A percentile compares a stretch with the other conserved stretches of the same genome.
These are phyloP conservation scores for Xestia xanthographa DNA, from an alignment of 2,888 invertebrate genomes.

Conservation along the genomic window DNA sequence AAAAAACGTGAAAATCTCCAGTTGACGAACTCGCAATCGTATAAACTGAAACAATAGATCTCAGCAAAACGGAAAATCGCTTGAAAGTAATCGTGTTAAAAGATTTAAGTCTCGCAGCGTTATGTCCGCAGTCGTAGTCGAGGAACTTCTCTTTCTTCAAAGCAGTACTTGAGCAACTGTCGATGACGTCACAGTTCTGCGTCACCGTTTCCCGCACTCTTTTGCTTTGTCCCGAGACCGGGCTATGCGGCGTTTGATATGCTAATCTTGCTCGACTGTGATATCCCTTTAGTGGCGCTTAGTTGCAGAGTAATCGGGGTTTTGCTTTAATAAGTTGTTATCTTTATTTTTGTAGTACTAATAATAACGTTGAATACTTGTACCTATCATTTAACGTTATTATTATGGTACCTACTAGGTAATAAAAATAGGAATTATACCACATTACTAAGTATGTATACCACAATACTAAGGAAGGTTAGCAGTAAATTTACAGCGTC, in stretches of 20 bases:
- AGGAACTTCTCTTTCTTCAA: constrained; percentile 13
- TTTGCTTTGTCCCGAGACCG: constrained; percentile 29
- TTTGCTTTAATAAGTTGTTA: not conserved
- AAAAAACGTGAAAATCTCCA: not conserved
- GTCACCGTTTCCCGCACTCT: constrained; percentile 36
- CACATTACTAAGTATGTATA: too few relatives aligned
- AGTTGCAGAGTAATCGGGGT: not conserved
- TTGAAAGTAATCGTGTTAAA: constrained; percentile 27
- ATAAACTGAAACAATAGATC: constrained; percentile 2
- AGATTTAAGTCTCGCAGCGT: constrained; percentile 17
- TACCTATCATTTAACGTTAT: too few relatives aligned
- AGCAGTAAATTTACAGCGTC: too few relatives aligned
- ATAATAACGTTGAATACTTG: not conserved
- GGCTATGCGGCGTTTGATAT: constrained; percentile 56
- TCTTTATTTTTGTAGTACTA: not conserved
- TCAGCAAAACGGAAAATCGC: not conserved
- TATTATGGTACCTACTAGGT: not conserved
- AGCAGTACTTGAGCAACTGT: constrained; percentile 5
- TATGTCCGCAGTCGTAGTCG: not conserved
- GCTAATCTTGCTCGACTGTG: constrained; percentile 45
- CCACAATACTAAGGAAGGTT: too few relatives aligned
- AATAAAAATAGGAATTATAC: too few relatives aligned
- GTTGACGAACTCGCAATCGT: not conserved
- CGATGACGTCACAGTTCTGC: constrained; percentile 41
- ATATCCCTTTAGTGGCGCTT: constrained; percentile 18